A percentile compares a stretch with the other conserved stretches of the same genome.
Evolutionary conservation across 2,888 invertebrate genomes (phyloP).

Genomic region (Anagyrus pseudococci): DNA sequence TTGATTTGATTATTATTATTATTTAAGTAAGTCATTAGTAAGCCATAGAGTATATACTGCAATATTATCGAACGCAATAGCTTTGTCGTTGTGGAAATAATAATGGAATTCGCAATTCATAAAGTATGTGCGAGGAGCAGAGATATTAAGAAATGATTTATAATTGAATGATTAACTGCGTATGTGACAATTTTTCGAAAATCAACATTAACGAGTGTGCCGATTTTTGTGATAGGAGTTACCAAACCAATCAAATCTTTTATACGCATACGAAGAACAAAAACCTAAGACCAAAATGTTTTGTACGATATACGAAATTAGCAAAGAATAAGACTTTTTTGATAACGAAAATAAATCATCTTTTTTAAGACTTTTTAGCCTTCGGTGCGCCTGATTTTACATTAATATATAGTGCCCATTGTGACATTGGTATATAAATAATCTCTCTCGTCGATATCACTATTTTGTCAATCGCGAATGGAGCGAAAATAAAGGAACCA

Average conservation of each 20-base stretch:
- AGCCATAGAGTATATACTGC: slow-evolving; percentile 52
- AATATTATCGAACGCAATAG: slow-evolving; percentile 57
- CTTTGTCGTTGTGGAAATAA: slow-evolving; percentile 40
- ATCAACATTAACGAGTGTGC: slow-evolving; percentile 3
- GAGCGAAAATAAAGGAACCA: slow-evolving; percentile 15
- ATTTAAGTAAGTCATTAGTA: slow-evolving; percentile 53
- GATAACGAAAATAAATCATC: slow-evolving; percentile 14
- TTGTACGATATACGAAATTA: neutral
- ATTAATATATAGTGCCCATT: slow-evolving; percentile 7
- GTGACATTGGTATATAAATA: slow-evolving; percentile 7
- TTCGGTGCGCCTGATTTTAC: slow-evolving; percentile 34
- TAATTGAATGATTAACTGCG: neutral
- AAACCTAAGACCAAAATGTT: neutral
- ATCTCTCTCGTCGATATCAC: slow-evolving; percentile 36
- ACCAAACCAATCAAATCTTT: slow-evolving; percentile 36
- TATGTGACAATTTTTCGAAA: neutral
- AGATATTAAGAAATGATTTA: too few species aligned
- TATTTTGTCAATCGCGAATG: slow-evolving; percentile 27
- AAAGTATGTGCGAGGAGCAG: slow-evolving; percentile 26
- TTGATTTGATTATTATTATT: slow-evolving; percentile 28
- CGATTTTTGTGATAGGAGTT: slow-evolving; percentile 30
- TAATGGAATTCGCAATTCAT: slow-evolving; percentile 29
- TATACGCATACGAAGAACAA: slow-evolving; percentile 16
- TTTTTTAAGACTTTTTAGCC: slow-evolving; percentile 29
- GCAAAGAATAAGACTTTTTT: slow-evolving; percentile 30